phyloP scores from a whole-genome alignment of 1,140 invertebrate species.

The Cephus cinctus region DNA sequence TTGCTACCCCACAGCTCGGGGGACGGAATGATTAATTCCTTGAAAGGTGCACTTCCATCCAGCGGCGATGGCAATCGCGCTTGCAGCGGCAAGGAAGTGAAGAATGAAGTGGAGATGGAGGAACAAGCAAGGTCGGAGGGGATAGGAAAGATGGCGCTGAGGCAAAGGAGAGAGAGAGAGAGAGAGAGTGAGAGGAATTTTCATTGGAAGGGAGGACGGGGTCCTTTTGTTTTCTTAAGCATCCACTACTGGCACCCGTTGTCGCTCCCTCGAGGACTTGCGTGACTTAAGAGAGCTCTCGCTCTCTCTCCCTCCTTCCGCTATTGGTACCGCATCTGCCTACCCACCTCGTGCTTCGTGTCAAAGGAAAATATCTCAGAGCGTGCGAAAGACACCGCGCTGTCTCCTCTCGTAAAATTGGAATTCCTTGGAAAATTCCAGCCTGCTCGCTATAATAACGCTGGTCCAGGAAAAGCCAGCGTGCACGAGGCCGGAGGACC shows the following conservation, averaged over 20 bases:
- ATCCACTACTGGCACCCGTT: constrained; percentile 1
- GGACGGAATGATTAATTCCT: too few relatives aligned
- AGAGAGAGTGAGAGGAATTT: neutral
- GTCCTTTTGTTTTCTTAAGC: constrained; percentile 14
- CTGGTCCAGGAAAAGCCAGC: too few relatives aligned
- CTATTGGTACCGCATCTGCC: too few relatives aligned
- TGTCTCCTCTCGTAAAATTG: constrained; percentile 20
- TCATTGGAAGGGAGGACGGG: neutral
- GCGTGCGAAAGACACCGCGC: constrained; percentile 2
- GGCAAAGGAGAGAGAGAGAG: neutral
- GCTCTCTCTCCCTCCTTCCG: neutral
- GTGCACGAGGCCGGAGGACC: constrained; percentile 2
- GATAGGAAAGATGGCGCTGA: neutral
- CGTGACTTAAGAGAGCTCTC: constrained; percentile 13
- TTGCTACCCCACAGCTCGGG: too few relatives aligned
- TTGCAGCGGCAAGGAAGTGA: neutral
- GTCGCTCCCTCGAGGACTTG: constrained; percentile 5
- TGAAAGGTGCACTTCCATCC: too few relatives aligned
- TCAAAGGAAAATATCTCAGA: constrained; percentile 5
- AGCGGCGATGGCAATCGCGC: too few relatives aligned
- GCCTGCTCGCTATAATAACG: constrained; percentile 12
- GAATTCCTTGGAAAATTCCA: constrained; percentile 23
- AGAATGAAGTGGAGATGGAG: neutral
- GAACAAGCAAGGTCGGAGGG: neutral
- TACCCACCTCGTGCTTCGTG: neutral